These are phyloP conservation scores for Pilophorus perplexus DNA, from an alignment of 2,888 invertebrate species.

Conservation along the genomic window DNA sequence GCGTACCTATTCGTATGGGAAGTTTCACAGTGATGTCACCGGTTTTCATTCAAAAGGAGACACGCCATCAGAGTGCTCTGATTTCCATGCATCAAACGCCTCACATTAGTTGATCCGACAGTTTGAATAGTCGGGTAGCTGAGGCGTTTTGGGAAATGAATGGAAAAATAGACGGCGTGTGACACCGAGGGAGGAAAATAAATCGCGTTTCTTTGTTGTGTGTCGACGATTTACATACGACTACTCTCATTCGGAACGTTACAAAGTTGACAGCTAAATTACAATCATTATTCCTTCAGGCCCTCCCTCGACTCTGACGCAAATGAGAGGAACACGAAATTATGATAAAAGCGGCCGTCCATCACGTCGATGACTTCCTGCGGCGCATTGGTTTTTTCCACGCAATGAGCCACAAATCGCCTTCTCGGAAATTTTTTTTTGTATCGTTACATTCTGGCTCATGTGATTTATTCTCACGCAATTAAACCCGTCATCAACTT, in stretches of 20 bases:
- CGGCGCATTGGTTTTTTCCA: neutral
- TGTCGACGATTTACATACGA: constrained; percentile 26
- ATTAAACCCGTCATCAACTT: no score
- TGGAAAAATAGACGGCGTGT: neutral
- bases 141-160: neutral
- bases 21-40: no score
- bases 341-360: constrained; percentile 31
- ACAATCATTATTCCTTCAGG: constrained; percentile 15
- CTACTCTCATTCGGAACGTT: constrained; percentile 23
- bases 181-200: constrained; percentile 7
- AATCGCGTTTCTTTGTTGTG: constrained; percentile 7
- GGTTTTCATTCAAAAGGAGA: no score
- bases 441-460: no score
- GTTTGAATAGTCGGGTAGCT: neutral
- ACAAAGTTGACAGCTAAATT: constrained; percentile 33
- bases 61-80: no score
- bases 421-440: no score
- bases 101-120: no score
- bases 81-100: no score
- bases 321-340: constrained; percentile 25
- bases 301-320: neutral
- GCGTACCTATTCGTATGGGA: no score
- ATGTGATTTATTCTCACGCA: no score
- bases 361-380: constrained; percentile 24
- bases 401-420: no score